Base-by-base conservation (phyloP, 1,140 invertebrate genomes). In the Chelonus insularis region DNA sequence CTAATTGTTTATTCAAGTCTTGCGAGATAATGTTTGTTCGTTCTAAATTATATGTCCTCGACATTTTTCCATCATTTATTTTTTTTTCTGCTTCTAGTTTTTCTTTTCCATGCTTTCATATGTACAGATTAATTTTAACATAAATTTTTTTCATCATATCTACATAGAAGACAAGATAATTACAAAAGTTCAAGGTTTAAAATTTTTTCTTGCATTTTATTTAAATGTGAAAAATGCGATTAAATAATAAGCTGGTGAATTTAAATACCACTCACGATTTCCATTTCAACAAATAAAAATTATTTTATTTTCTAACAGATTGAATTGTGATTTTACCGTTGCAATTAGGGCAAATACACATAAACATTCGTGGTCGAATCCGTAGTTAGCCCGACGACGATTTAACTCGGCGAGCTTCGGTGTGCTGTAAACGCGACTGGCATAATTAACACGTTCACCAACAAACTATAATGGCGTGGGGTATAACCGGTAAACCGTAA, bases 401-500 rank as follows among this genome's bases (percentile, higher is more conserved):
- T 65, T 65, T 65, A 65, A 65, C 50, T 57, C 48, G 18, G 20
- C 14, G n/a, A 37, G 36, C 18, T 32, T 29, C 32, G 25, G 12
- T 50, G 41, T 14, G 29, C 23, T 57, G 57, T 60, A 61, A 61
- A 61, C 39, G 34, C 51, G 29, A 37, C 55, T 34, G 34, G 63
- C 43, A 65, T 65, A 65, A 65, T 65, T 65, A 65, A 65, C 63
- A 65, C 60, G 55, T 65, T 65, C 52, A 65, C 63, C 56, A 55
- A 65, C 56, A 65, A 62, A 65, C 59, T 65, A 65, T 61, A 65
- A 65, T 65, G 56, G 63, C 59, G 25, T 36, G 55, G 48, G 55
- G 59, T 65, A 65, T 65, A 65, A 65, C 58, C 59, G 59, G 59
- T 62, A 62, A 66, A 66, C 64, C 60, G 57, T 66, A 66, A 66